A percentile compares a stretch with the other conserved stretches of the same genome.
Evolutionary conservation across 1,140 invertebrate genomes (phyloP).

Genomic region (Venustaconcha ellipsiformis): DNA sequence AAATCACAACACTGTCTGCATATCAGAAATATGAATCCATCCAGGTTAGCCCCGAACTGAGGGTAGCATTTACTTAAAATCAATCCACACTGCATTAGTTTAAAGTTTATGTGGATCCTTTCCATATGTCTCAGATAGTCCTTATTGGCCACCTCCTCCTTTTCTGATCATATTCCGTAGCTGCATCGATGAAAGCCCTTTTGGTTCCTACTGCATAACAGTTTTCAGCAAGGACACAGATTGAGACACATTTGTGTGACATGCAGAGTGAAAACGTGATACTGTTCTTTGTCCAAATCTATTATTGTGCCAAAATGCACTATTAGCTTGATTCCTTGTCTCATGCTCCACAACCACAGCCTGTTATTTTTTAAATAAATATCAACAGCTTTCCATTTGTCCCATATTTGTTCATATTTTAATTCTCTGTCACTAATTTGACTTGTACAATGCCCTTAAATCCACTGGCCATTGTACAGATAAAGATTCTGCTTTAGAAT

Average conservation of each 20-base stretch:
- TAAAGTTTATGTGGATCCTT: no score
- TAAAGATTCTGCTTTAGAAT: no score
- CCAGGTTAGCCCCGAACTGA: no score
- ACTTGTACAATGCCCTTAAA: no score
- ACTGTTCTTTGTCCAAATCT: slow-evolving; percentile 38
- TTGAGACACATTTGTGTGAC: slow-evolving; percentile 7
- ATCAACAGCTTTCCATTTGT: no score
- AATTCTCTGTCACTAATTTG: no score
- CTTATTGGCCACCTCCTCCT: slow-evolving; percentile 23
- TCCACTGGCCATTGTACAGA: no score
- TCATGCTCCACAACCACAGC: slow-evolving; percentile 18
- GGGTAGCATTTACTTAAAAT: no score
- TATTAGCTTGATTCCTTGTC: slow-evolving; percentile 28
- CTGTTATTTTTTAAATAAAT: slow-evolving; percentile 13
- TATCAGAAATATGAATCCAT: no score
- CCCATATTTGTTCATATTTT: no score
- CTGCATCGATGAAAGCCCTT: slow-evolving; percentile 7
- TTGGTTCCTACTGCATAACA: slow-evolving; percentile 20
- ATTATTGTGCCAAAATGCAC: background rate
- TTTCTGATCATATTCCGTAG: slow-evolving; percentile 34
- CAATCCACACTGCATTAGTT: no score
- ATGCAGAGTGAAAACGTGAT: slow-evolving; percentile 32
- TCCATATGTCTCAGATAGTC: background rate
- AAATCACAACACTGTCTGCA: no score
- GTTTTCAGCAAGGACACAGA: slow-evolving; percentile 20